phyloP scores from a whole-genome alignment of 2,888 invertebrate genomes.

The Salpingus planirostris region DNA sequence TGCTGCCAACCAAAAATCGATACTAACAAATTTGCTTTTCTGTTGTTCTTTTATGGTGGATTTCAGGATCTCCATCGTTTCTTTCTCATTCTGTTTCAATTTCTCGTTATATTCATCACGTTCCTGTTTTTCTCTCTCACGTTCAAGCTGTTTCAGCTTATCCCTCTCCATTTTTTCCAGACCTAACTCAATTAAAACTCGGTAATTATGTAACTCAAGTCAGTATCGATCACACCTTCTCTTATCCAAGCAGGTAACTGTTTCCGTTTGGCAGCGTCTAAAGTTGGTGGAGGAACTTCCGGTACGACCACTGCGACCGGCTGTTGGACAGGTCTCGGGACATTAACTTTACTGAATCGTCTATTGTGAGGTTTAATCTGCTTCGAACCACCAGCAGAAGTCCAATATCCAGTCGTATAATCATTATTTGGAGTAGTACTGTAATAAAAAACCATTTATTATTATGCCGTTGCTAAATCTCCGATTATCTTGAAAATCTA shows the following conservation, averaged over 20 bases:
- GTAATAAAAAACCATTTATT: too few relatives aligned
- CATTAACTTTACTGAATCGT: conserved; percentile 39
- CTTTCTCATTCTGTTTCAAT: conserved; percentile 47
- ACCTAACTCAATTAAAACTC: conserved; percentile 45
- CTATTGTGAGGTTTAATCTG: conserved; percentile 39
- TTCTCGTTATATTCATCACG: conserved; percentile 51
- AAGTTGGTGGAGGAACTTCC: conserved; percentile 30
- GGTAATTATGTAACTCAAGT: neutral
- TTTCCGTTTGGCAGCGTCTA: conserved; percentile 79
- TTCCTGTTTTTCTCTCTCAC: conserved; percentile 58
- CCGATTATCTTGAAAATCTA: conserved; percentile 4
- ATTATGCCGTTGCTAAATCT: too few relatives aligned
- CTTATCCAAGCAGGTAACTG: conserved; percentile 96
- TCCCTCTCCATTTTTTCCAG: conserved; percentile 96
- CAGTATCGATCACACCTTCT: conserved; percentile 67
- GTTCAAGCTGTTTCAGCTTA: conserved; percentile 78
- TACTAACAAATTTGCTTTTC: conserved; percentile 56
- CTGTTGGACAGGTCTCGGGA: conserved; percentile 28
- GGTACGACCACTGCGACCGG: conserved; percentile 9
- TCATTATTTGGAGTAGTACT: too few relatives aligned
- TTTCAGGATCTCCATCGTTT: conserved; percentile 41
- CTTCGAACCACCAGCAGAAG: conserved; percentile 29
- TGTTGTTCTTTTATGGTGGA: conserved; percentile 39
- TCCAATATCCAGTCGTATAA: conserved; percentile 30
- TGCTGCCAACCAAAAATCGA: too few relatives aligned